Conservation (phyloP, 2,888 invertebrate species). For the Linyphia triangularis region DNA sequence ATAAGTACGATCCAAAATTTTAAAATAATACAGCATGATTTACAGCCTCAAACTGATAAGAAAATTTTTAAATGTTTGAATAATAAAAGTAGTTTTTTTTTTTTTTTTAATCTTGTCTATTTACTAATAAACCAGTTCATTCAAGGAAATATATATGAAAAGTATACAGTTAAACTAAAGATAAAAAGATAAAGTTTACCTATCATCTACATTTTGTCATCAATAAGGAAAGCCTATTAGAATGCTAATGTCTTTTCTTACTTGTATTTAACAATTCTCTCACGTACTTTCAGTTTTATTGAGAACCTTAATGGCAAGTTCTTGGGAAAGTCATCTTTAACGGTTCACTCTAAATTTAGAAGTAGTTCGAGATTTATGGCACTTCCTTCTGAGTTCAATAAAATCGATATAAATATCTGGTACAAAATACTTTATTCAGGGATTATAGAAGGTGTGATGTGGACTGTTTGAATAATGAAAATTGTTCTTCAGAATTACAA, state of each 20-base stretch:
- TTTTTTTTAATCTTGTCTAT: too few species aligned
- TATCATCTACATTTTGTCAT: slow-evolving; percentile 8
- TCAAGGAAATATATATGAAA: too few species aligned
- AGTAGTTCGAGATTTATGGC: slow-evolving; percentile 14
- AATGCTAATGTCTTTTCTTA: slow-evolving; percentile 33
- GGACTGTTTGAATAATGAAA: background rate
- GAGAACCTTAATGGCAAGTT: slow-evolving; percentile 33
- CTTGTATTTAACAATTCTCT: slow-evolving; percentile 34
- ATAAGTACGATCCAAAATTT: too few species aligned
- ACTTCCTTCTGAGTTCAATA: background rate
- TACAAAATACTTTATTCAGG: background rate
- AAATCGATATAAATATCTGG: slow-evolving; percentile 15
- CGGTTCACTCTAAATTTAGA: background rate
- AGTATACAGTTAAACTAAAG: too few species aligned
- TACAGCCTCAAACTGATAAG: too few species aligned
- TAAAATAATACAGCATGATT: too few species aligned
- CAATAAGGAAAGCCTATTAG: slow-evolving; percentile 5
- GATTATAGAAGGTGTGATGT: too few species aligned
- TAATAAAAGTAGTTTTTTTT: too few species aligned
- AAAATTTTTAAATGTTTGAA: too few species aligned
- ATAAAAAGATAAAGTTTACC: background rate
- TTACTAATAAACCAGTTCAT: too few species aligned
- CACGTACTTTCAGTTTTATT: slow-evolving; percentile 32
- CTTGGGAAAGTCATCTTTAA: background rate
- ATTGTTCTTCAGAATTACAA: background rate